Evolutionary conservation across 2,888 invertebrate species (phyloP).

Genomic region (Cerastoderma edule): DNA sequence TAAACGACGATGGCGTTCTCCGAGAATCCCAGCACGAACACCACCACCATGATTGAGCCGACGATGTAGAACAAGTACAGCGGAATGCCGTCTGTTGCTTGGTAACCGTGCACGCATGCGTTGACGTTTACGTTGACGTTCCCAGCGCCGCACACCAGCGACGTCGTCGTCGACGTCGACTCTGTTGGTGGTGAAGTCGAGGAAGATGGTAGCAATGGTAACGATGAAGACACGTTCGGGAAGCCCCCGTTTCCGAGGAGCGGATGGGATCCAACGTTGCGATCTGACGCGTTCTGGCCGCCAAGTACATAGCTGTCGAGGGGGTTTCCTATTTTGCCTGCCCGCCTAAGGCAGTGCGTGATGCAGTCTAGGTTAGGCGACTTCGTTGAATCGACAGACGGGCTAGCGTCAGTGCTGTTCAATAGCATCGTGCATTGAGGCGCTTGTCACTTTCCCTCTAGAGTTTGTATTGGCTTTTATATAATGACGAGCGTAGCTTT

Average conservation of each 20-base stretch:
- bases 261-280: no score
- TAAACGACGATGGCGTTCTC: slow-evolving; percentile 35
- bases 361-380: background rate
- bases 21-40: slow-evolving; percentile 36
- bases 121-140: no score
- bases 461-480: slow-evolving; percentile 20
- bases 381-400: background rate
- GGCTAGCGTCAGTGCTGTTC: slow-evolving; percentile 3
- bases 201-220: no score
- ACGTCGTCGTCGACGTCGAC: no score
- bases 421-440: slow-evolving; percentile 10
- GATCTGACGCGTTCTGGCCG: no score
- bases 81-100: background rate
- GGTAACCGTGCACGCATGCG: background rate
- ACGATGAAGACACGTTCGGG: no score
- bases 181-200: no score
- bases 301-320: no score
- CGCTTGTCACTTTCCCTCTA: background rate
- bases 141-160: no score
- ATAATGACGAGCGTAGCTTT: background rate
- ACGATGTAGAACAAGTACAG: slow-evolving; percentile 31
- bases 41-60: slow-evolving; percentile 27
- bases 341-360: no score
- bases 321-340: no score
- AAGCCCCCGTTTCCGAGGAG: no score